Evolutionary conservation across 2,113 vertebrate species (phyloP).

Genomic region (Tympanuchus pallidicinctus): DNA sequence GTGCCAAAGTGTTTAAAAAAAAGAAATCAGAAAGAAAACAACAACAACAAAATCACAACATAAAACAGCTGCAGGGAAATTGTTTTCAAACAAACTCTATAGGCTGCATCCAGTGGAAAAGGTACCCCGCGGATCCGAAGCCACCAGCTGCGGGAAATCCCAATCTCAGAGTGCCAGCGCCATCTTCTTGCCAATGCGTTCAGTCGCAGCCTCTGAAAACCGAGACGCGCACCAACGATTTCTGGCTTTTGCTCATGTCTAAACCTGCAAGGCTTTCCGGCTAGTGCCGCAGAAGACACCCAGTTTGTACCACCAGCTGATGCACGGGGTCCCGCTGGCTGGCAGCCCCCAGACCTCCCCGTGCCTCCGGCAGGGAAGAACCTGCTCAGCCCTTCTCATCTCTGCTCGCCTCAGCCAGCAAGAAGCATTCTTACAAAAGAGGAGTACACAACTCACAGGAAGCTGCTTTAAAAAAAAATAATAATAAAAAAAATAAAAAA

Average conservation of each 20-base stretch:
- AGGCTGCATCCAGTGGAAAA: not conserved
- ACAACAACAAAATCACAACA: not conserved
- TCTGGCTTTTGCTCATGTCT: fast-evolving
- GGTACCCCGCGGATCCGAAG: not conserved
- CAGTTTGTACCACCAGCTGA: not conserved
- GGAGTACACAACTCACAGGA: not conserved
- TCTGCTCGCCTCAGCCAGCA: not conserved
- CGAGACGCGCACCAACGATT: not conserved
- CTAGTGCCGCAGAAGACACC: not conserved
- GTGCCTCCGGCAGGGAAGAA: not conserved
- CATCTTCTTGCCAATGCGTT: conserved; percentile 47
- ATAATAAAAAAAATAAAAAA: too few species aligned
- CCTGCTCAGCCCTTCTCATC: not conserved
- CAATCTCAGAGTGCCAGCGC: conserved; percentile 49
- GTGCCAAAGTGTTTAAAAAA: not conserved
- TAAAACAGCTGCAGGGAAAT: conserved; percentile 48
- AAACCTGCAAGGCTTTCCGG: not conserved
- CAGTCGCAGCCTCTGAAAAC: not conserved
- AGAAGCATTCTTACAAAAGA: fast-evolving
- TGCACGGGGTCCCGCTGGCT: not conserved
- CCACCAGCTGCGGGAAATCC: not conserved
- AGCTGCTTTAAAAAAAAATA: not conserved
- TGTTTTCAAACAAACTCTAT: not conserved
- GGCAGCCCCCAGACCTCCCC: not conserved
- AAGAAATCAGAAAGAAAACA: not conserved